phyloP scores from a whole-genome alignment of 92 coral and sea anemone genomes.

The Micromussa lordhowensis region DNA sequence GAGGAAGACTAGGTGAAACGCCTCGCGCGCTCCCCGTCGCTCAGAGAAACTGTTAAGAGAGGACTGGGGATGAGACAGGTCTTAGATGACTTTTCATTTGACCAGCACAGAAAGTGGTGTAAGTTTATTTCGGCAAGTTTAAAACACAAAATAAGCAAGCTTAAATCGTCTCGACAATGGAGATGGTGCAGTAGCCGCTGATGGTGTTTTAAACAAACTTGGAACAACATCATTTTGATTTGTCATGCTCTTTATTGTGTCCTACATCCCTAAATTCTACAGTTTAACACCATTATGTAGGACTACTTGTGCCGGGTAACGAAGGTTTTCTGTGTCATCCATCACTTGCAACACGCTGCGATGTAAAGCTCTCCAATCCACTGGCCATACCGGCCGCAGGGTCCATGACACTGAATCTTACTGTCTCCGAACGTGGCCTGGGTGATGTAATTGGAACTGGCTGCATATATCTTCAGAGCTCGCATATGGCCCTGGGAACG shows the following conservation, averaged over 20 bases:
- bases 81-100: too few species aligned
- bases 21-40: too few species aligned
- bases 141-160: too few species aligned
- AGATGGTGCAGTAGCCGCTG: too few species aligned
- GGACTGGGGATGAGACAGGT: too few species aligned
- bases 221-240: too few species aligned
- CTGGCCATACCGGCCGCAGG: slow-evolving; percentile 80
- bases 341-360: slow-evolving; percentile 82
- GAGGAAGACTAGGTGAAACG: too few species aligned
- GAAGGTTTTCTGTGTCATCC: background rate
- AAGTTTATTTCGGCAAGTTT: too few species aligned
- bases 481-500: slow-evolving; percentile 61
- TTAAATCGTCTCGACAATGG: too few species aligned
- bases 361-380: slow-evolving; percentile 82
- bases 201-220: too few species aligned
- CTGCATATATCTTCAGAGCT: slow-evolving; percentile 70
- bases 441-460: slow-evolving; percentile 53
- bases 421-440: slow-evolving; percentile 82
- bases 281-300: background rate
- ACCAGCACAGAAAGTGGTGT: too few species aligned
- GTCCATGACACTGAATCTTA: slow-evolving; percentile 81
- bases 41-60: too few species aligned
- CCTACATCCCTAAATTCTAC: background rate
- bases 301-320: background rate
- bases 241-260: background rate